Conservation (phyloP, 2,113 vertebrate species). For the Paratilapia polleni region DNA sequence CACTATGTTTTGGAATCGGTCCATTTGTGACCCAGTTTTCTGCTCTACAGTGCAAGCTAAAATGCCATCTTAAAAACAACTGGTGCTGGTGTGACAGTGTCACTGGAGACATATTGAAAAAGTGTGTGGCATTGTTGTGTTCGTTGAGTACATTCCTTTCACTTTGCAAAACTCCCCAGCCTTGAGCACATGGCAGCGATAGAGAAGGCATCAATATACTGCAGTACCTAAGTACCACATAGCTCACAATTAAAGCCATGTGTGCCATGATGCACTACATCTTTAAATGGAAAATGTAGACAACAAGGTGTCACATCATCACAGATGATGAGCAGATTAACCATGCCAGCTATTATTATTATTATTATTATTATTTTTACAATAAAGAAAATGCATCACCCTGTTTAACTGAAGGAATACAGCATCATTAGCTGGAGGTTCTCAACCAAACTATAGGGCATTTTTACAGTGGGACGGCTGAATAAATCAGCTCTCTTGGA, state of each 20-base stretch:
- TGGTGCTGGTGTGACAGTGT: conserved; percentile 39
- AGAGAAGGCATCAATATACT: conserved; percentile 29
- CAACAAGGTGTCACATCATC: conserved; percentile 14
- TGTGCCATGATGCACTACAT: conserved; percentile 38
- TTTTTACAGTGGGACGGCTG: conserved; percentile 63
- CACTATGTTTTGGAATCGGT: conserved; percentile 40
- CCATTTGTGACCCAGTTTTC: conserved; percentile 54
- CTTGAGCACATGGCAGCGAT: conserved; percentile 35
- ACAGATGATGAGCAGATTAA: conserved; percentile 1
- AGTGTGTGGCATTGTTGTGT: conserved; percentile 37
- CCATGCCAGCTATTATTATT: not conserved
- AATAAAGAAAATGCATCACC: conserved; percentile 41
- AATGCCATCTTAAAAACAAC: conserved; percentile 58
- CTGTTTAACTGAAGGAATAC: conserved; percentile 28
- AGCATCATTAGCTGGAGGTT: conserved; percentile 56
- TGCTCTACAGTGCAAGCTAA: conserved; percentile 22
- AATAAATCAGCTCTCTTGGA: conserved; percentile 68
- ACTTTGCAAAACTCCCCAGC: conserved; percentile 31
- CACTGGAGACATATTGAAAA: conserved; percentile 39
- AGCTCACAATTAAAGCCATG: conserved; percentile 50
- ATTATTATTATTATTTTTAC: conserved; percentile 13
- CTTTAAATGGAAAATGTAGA: conserved; percentile 21
- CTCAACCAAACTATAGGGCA: conserved; percentile 54
- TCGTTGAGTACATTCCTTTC: conserved; percentile 42
- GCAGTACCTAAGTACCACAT: conserved; percentile 29